These are phyloP conservation scores for Burhinus oedicnemus DNA, from an alignment of 2,113 vertebrate species.

Conservation along the genomic window DNA sequence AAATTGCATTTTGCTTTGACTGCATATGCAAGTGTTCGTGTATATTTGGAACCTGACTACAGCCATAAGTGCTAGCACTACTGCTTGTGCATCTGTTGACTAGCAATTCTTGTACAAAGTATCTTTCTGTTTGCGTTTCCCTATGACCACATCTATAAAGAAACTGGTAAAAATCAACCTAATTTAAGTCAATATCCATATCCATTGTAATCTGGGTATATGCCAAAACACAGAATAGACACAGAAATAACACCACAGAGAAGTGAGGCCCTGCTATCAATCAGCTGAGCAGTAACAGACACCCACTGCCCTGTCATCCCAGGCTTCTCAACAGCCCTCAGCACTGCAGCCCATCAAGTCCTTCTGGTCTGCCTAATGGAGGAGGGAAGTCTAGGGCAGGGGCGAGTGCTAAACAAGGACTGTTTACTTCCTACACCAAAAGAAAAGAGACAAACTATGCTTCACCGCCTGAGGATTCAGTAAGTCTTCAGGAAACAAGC, in stretches of 20 bases:
- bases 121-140: background rate
- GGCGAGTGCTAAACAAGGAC: fast-evolving
- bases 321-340: background rate
- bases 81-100: background rate
- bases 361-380: background rate
- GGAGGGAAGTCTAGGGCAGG: background rate
- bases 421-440: background rate
- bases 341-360: background rate
- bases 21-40: background rate
- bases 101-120: background rate
- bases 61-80: background rate
- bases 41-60: background rate
- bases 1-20: background rate
- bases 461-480: background rate
- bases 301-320: background rate
- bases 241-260: background rate
- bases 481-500: background rate
- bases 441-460: background rate
- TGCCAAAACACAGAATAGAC: background rate
- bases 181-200: background rate
- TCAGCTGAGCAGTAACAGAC: background rate
- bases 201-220: background rate
- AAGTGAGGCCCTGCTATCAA: background rate
- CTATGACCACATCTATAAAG: background rate
- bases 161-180: background rate